These are phyloP conservation scores for Periplaneta americana DNA, from an alignment of 1,140 invertebrate genomes.

Conservation along the genomic window DNA sequence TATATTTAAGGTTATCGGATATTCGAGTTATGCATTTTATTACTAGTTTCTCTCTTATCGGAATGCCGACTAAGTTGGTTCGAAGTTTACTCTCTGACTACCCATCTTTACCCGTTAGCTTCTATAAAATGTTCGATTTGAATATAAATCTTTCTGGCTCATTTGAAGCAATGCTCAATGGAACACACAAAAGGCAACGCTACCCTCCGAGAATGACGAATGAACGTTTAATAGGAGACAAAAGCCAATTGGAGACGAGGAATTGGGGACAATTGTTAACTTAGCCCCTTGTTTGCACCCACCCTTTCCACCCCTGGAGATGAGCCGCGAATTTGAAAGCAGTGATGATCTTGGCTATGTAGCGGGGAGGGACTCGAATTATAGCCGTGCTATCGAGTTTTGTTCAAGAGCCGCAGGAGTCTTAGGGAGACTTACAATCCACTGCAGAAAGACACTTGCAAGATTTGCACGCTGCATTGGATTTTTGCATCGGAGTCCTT, in stretches of 20 bases:
- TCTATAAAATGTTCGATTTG: not conserved
- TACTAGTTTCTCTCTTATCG: not conserved
- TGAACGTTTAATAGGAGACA: constrained; percentile 9
- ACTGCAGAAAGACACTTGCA: too few relatives aligned
- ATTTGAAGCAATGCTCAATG: not conserved
- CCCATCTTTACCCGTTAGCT: not conserved
- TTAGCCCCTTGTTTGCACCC: constrained; percentile 1
- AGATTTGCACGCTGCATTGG: too few relatives aligned
- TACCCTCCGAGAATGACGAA: constrained; percentile 3
- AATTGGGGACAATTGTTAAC: constrained; percentile 7
- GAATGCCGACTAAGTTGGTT: not conserved
- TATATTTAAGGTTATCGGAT: not conserved
- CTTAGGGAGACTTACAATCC: not conserved
- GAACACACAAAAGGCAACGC: not conserved
- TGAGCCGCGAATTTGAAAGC: not conserved
- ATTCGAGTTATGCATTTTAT: not conserved
- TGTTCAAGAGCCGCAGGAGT: not conserved
- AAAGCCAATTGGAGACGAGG: constrained; percentile 5
- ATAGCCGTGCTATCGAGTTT: too few relatives aligned
- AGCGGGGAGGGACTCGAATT: not conserved
- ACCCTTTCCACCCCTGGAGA: not conserved
- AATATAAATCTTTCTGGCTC: constrained; percentile 6
- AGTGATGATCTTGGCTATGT: not conserved
- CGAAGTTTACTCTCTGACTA: not conserved
- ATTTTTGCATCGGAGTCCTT: too few relatives aligned